Evolutionary conservation across 2,113 vertebrate genomes (phyloP).

Genomic region (Monopterus albus): DNA sequence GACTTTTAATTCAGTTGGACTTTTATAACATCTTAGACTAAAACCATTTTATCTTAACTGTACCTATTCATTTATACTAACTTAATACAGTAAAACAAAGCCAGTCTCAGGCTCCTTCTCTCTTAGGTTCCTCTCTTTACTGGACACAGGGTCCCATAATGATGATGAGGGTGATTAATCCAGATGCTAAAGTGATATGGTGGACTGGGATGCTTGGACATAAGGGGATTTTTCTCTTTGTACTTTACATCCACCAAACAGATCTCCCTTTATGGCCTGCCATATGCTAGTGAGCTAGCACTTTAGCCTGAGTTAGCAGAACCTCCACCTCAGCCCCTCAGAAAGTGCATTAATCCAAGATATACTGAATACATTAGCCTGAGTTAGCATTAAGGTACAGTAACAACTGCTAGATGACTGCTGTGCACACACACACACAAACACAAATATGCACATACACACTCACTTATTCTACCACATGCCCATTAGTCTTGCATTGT

Average conservation of each 20-base stretch:
- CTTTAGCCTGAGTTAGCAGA: slow-evolving; percentile 47
- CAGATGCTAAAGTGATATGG: slow-evolving; percentile 26
- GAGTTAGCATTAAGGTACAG: slow-evolving; percentile 57
- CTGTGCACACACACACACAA: background rate
- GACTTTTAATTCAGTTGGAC: too few relatives aligned
- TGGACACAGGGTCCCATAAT: slow-evolving; percentile 22
- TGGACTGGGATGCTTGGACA: slow-evolving; percentile 22
- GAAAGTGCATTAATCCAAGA: slow-evolving; percentile 37
- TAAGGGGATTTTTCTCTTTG: slow-evolving; percentile 20
- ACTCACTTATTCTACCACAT: slow-evolving; percentile 27
- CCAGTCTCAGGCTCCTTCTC: background rate
- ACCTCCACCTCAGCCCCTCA: slow-evolving; percentile 17
- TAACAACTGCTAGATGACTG: slow-evolving; percentile 46
- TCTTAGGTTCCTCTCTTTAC: background rate
- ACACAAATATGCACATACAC: slow-evolving; percentile 7
- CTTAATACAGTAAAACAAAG: too few relatives aligned
- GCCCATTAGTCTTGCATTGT: slow-evolving; percentile 77
- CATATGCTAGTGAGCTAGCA: slow-evolving; percentile 37
- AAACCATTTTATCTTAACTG: too few relatives aligned
- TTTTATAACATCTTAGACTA: too few relatives aligned
- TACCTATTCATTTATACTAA: too few relatives aligned
- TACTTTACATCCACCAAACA: slow-evolving; percentile 32
- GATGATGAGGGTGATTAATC: slow-evolving; percentile 47
- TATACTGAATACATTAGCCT: slow-evolving; percentile 55
- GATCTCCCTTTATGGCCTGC: slow-evolving; percentile 29